Percentiles rank a stretch among this genome's conserved stretches.
Evolutionary conservation across 2,888 invertebrate species (phyloP).

Genomic region (Lasioglossum figueresi): DNA sequence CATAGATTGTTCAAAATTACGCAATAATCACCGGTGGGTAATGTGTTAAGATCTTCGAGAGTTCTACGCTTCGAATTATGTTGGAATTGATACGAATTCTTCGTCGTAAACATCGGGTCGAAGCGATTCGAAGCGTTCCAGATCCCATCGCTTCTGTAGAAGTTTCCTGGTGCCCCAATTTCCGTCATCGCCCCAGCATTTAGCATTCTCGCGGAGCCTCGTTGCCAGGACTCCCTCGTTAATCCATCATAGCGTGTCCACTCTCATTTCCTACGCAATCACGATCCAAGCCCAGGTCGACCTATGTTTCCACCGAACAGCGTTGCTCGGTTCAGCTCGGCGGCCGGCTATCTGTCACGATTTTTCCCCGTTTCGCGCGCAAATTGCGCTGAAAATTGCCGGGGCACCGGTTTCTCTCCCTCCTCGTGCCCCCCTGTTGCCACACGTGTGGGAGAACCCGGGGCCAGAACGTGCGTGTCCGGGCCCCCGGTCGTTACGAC

Average conservation of each 20-base stretch:
- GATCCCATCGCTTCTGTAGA: too few species aligned
- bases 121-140: too few species aligned
- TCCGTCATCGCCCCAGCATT: neutral
- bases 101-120: too few species aligned
- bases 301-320: neutral
- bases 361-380: slow-evolving; percentile 40
- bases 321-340: neutral
- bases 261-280: slow-evolving; percentile 3
- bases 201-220: neutral
- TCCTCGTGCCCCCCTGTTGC: slow-evolving; percentile 13
- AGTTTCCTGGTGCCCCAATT: neutral
- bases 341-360: slow-evolving; percentile 31
- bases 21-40: too few species aligned
- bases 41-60: too few species aligned
- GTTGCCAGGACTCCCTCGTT: neutral
- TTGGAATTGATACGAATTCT: too few species aligned
- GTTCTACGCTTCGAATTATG: too few species aligned
- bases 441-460: slow-evolving; percentile 71
- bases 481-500: slow-evolving; percentile 79
- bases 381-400: slow-evolving; percentile 57
- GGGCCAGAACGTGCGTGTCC: slow-evolving; percentile 77
- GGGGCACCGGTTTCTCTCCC: slow-evolving; percentile 4
- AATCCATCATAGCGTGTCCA: slow-evolving; percentile 3
- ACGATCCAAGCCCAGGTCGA: slow-evolving; percentile 1
- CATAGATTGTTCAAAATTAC: too few species aligned